phyloP scores from a whole-genome alignment of 2,888 invertebrate genomes.

The Coenonympha arcania region DNA sequence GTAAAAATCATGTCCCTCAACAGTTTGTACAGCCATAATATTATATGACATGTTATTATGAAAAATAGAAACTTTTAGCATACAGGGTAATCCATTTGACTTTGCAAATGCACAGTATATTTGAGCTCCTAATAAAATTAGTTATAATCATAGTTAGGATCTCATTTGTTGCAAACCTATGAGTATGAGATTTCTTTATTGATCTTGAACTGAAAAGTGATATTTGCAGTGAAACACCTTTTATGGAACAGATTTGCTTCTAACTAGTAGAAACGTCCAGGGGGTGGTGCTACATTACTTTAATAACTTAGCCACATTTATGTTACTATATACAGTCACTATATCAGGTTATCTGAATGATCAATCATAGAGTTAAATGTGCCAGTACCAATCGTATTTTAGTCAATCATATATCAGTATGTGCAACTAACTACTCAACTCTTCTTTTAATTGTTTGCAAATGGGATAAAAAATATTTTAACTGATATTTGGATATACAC shows the following conservation, averaged over 20 bases:
- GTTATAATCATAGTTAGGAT: conserved; percentile 18
- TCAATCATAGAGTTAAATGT: no score
- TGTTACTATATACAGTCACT: no score
- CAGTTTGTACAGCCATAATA: background rate
- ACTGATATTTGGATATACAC: no score
- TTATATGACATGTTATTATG: conserved; percentile 18
- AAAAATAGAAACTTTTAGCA: conserved; percentile 26
- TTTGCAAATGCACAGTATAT: conserved; percentile 24
- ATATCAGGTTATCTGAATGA: background rate
- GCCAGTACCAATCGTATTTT: background rate
- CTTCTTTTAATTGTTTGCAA: no score
- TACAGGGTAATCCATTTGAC: conserved; percentile 28
- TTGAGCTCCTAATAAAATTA: conserved; percentile 21
- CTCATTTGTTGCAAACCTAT: conserved; percentile 24
- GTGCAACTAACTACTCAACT: no score
- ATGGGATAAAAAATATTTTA: no score
- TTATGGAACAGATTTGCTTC: conserved; percentile 21
- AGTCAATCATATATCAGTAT: no score
- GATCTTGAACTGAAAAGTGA: background rate
- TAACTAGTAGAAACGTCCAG: conserved; percentile 26
- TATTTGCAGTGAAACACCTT: no score
- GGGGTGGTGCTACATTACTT: conserved; percentile 30
- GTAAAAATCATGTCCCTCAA: conserved; percentile 14
- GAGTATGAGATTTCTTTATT: conserved; percentile 18
- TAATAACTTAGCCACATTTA: no score